Conservation (phyloP, 2,888 invertebrate species). For the Epiperipatus broadwayi region DNA sequence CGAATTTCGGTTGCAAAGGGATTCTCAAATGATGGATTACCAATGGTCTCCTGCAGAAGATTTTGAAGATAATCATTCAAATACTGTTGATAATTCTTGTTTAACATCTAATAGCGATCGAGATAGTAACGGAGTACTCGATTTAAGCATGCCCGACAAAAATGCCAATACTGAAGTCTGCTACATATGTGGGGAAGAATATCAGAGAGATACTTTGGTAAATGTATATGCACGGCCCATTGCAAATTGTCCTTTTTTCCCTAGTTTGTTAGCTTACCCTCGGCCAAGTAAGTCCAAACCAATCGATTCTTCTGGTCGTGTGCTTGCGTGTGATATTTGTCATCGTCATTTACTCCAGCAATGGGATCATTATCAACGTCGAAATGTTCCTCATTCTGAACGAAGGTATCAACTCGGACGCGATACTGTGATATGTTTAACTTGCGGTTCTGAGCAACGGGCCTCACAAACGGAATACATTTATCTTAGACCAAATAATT, state of each 20-base stretch:
- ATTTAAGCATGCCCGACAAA: conserved; percentile 78
- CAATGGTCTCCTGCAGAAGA: conserved; percentile 15
- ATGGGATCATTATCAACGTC: conserved; percentile 57
- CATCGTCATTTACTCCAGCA: conserved; percentile 65
- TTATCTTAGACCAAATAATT: conserved; percentile 63
- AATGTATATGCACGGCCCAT: conserved; percentile 42
- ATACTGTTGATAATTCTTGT: neutral
- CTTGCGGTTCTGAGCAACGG: conserved; percentile 60
- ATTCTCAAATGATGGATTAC: conserved; percentile 56
- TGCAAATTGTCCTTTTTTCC: conserved; percentile 31
- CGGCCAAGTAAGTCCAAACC: conserved; percentile 64
- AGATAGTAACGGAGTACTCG: conserved; percentile 41
- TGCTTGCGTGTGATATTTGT: conserved; percentile 60
- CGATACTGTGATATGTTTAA: conserved; percentile 64
- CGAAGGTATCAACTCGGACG: conserved; percentile 49
- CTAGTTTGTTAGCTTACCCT: conserved; percentile 46
- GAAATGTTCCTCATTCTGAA: conserved; percentile 52
- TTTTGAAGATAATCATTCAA: neutral
- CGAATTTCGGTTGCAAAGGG: conserved; percentile 70
- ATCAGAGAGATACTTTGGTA: conserved; percentile 55
- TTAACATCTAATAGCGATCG: neutral
- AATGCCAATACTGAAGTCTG: conserved; percentile 65
- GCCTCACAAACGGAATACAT: conserved; percentile 53
- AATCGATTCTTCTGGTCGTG: conserved; percentile 56
- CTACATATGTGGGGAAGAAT: conserved; percentile 74